Evolutionary conservation across 2,797 vertebrate genomes (phyloP).

Genomic region (Cirrhinus molitorella): DNA sequence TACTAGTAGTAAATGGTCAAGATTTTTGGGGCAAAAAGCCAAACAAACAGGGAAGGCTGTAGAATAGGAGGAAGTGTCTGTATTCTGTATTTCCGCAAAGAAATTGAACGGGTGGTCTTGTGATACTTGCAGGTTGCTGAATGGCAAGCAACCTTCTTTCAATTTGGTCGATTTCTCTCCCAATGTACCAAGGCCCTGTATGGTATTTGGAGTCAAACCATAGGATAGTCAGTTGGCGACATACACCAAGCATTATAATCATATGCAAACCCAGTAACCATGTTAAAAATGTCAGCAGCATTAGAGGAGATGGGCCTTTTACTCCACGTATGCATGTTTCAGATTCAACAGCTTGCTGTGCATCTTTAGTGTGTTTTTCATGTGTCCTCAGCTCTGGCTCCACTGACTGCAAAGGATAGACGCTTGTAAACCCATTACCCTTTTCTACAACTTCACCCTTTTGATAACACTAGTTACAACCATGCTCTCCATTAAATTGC

Average conservation of each 20-base stretch:
- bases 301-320: not conserved
- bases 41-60: conserved; percentile 5
- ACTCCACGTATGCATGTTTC: not conserved
- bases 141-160: too few species aligned
- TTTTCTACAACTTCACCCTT: not conserved
- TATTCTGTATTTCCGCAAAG: not conserved
- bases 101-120: too few species aligned
- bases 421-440: not conserved
- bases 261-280: not conserved
- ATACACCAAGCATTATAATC: not conserved
- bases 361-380: not conserved
- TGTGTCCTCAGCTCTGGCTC: not conserved
- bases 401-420: not conserved
- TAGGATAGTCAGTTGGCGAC: not conserved
- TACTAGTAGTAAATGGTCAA: not conserved
- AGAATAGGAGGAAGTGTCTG: conserved; percentile 4
- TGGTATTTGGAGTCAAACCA: not conserved
- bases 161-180: not conserved
- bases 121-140: too few species aligned
- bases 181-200: not conserved
- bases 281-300: not conserved
- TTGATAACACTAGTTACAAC: not conserved
- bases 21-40: not conserved
- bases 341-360: not conserved
- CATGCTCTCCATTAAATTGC: not conserved